Percentiles rank a stretch among this genome's conserved stretches.
Conservation (phyloP, 2,888 invertebrate genomes). For the Eledone cirrhosa region DNA sequence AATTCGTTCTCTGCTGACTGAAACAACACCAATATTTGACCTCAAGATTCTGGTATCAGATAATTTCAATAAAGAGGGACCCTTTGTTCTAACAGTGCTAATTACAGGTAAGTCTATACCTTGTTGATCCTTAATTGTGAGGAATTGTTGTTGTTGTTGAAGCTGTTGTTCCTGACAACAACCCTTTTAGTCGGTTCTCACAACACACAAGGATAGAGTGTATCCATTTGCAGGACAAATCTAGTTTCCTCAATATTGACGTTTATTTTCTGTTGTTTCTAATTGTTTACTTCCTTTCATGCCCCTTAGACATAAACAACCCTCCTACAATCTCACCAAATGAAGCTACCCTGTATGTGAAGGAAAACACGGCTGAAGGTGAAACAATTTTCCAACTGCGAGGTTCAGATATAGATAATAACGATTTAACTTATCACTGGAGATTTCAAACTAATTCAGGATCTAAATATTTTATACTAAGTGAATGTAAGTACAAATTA, state of each 20-base stretch:
- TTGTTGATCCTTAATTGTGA: too few relatives aligned
- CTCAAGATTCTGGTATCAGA: background rate
- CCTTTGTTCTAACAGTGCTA: background rate
- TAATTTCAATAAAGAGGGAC: conserved; percentile 5
- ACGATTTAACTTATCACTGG: background rate
- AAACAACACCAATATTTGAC: conserved; percentile 8
- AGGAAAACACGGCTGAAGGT: background rate
- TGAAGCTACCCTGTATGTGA: background rate
- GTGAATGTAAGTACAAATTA: too few relatives aligned
- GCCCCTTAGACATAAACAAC: background rate
- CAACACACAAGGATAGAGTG: too few relatives aligned
- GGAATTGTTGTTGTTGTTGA: too few relatives aligned
- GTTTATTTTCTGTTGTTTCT: too few relatives aligned
- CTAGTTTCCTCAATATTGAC: too few relatives aligned
- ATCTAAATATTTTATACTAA: too few relatives aligned
- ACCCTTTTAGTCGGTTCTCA: too few relatives aligned
- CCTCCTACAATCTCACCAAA: background rate
- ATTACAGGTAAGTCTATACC: background rate
- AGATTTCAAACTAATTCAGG: too few relatives aligned
- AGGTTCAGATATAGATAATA: background rate
- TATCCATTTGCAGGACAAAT: too few relatives aligned
- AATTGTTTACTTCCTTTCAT: too few relatives aligned
- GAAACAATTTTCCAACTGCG: background rate
- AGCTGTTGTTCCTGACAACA: too few relatives aligned
- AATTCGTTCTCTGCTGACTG: background rate